These are phyloP conservation scores for Ennomos fuscantarius DNA, from an alignment of 2,888 invertebrate genomes.

Conservation along the genomic window DNA sequence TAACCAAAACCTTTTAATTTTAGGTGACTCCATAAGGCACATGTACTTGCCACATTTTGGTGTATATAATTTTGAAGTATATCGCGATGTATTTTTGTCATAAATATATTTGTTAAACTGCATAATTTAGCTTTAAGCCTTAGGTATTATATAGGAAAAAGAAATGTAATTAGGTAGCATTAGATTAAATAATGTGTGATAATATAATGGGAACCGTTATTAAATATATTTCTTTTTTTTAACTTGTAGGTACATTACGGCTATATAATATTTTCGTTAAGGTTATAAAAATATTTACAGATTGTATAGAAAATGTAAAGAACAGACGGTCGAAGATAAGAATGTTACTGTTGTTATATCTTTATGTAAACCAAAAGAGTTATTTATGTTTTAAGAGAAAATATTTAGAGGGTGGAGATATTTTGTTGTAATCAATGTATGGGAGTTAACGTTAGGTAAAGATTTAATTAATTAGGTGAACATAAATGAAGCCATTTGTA, in stretches of 20 bases:
- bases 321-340: conserved; percentile 66
- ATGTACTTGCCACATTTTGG: conserved; percentile 65
- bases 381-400: conserved; percentile 78
- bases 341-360: conserved; percentile 83
- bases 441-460: conserved; percentile 34
- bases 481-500: conserved; percentile 17
- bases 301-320: conserved; percentile 65
- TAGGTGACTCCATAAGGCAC: conserved; percentile 48
- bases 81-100: conserved; percentile 68
- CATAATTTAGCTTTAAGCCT: conserved; percentile 78
- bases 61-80: conserved; percentile 54
- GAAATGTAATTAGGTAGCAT: conserved; percentile 25
- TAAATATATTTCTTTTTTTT: conserved; percentile 66
- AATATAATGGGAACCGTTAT: conserved; percentile 52
- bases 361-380: conserved; percentile 83
- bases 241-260: conserved; percentile 57
- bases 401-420: conserved; percentile 46
- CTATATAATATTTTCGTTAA: conserved; percentile 46
- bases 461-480: conserved; percentile 26
- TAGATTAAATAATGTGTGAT: conserved; percentile 58
- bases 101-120: conserved; percentile 69
- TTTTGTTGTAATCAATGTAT: conserved; percentile 40
- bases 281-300: conserved; percentile 47
- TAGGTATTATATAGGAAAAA: conserved; percentile 45
- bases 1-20: conserved; percentile 54